phyloP scores from a whole-genome alignment of 2,797 vertebrate genomes.

The Nyctibius grandis region DNA sequence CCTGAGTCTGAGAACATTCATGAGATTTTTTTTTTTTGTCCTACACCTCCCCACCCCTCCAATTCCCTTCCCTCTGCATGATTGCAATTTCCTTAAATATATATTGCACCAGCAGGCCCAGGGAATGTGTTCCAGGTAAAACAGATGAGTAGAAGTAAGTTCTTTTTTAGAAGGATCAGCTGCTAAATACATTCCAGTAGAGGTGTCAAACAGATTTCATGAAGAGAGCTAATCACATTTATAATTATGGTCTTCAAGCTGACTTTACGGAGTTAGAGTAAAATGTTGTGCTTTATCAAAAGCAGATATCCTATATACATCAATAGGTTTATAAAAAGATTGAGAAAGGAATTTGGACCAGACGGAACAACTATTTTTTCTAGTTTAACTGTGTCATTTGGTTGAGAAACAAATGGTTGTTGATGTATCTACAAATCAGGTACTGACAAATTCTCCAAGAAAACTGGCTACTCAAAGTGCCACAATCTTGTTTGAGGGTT shows the following conservation, averaged over 20 bases:
- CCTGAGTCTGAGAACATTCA: background rate
- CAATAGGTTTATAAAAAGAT: slow-evolving; percentile 21
- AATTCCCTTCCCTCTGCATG: background rate
- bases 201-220: slow-evolving; percentile 34
- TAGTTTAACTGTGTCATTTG: background rate
- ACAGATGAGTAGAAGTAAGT: slow-evolving; percentile 9
- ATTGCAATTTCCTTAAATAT: slow-evolving; percentile 14
- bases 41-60: background rate
- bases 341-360: slow-evolving; percentile 27
- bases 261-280: background rate
- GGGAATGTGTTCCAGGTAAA: slow-evolving; percentile 11
- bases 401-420: background rate
- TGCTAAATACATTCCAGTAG: slow-evolving; percentile 40
- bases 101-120: background rate
- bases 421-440: background rate
- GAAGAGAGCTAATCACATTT: background rate
- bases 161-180: background rate
- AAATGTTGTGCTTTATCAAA: slow-evolving; percentile 25
- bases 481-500: background rate
- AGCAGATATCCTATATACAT: slow-evolving; percentile 18
- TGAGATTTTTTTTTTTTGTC: background rate
- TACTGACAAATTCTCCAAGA: background rate
- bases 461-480: background rate
- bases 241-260: slow-evolving; percentile 24
- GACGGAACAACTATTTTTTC: slow-evolving; percentile 1